Evolutionary conservation across 2,888 invertebrate species (phyloP).

Genomic region (Malacosoma neustria): DNA sequence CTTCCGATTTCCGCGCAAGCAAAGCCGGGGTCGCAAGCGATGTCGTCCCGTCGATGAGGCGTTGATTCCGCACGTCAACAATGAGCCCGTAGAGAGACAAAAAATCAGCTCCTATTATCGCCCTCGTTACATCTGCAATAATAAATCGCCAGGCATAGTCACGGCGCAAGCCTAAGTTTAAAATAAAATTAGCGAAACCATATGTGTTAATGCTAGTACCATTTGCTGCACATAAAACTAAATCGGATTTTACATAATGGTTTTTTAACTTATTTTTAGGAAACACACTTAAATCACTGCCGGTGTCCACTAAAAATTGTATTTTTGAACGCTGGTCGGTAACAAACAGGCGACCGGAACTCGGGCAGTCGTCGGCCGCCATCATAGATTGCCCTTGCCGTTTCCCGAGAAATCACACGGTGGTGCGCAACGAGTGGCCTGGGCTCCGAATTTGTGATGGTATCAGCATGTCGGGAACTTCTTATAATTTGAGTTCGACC

Average conservation of each 20-base stretch:
- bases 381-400: slow-evolving; percentile 9
- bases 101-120: slow-evolving; percentile 18
- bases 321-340: slow-evolving; percentile 4
- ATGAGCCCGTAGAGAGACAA: slow-evolving; percentile 5
- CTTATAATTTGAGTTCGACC: slow-evolving; percentile 7
- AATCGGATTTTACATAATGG: slow-evolving; percentile 11
- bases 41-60: slow-evolving; percentile 4
- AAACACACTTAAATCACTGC: slow-evolving; percentile 13
- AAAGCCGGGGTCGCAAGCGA: slow-evolving; percentile 1
- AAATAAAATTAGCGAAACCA: slow-evolving; percentile 6
- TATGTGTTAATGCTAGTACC: slow-evolving; percentile 19
- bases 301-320: slow-evolving; percentile 11
- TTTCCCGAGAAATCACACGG: slow-evolving; percentile 13
- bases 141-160: slow-evolving; percentile 26
- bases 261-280: slow-evolving; percentile 7
- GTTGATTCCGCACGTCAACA: slow-evolving; percentile 5
- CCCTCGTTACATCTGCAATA: slow-evolving; percentile 26
- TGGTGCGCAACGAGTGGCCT: slow-evolving; percentile 7
- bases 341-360: neutral
- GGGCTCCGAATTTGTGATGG: slow-evolving; percentile 8
- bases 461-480: slow-evolving; percentile 14
- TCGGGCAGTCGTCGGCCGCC: slow-evolving; percentile 7
- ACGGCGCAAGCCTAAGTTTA: slow-evolving; percentile 13
- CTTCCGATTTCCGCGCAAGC: neutral
- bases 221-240: slow-evolving; percentile 27